Base-by-base conservation (phyloP, 2,113 vertebrate species). In the Coptodon rendalli region DNA sequence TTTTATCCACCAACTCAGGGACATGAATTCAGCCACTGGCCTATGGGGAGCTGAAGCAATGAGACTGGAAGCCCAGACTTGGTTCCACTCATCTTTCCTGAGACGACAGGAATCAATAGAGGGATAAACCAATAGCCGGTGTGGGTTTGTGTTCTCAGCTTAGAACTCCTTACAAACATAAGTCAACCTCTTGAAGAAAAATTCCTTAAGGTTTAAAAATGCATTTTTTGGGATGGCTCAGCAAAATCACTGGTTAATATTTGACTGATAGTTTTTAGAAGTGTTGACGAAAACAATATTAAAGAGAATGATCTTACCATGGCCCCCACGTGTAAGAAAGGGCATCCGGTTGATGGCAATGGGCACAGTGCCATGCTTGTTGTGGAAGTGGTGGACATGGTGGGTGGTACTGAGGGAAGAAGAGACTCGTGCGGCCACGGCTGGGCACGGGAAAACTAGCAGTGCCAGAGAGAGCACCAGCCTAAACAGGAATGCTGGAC, bases 261-360 rank as follows among this genome's bases (percentile, higher is more conserved):
- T 10, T 5, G 29, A 11, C 38, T 17, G 7, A n/a, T 61, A 7
- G 38, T 17, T 27, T 43, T 45, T 34, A 14, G 9, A 31, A 13
- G 9, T 2, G n/a, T 29, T 9, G 8, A 71, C 27, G 27, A 22
- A 83, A 57, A 89, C 8, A 29, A 16, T 14, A 82, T 31, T 12
- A 59, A 17, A 57, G 82, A 31, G 43, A 11, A 6, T 8, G 50
- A 17, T 82, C 98, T 97, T 97, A 98, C 98, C 98, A 95, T 98
- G 97, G 79, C 97, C 97, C 93, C 97, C 97, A 90, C 98, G 97
- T 81, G 98, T 98, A 92, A 98, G 97, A 93, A 98, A 98, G 96
- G 98, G 97, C 96, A 97, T 98, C 95, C 98, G 96, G 97, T 98
- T 98, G 97, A 98, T 98, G 96, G 98, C 98, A 96, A 98, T 97